Evolutionary conservation across 2,888 invertebrate species (phyloP).

Genomic region (Mantis religiosa): DNA sequence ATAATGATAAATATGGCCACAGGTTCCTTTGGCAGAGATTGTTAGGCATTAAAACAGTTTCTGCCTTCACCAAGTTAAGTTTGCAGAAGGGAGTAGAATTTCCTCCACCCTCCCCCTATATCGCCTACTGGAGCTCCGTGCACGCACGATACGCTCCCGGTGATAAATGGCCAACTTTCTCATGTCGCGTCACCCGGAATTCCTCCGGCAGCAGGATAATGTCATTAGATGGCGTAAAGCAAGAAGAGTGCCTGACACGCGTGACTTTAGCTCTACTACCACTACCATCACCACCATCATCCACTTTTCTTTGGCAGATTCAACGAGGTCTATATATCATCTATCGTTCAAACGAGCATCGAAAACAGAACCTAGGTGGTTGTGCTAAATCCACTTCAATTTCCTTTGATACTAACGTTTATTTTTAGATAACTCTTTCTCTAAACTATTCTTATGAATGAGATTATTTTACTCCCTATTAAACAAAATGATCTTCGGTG

Average conservation of each 20-base stretch:
- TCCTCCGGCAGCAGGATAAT: neutral
- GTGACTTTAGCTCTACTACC: neutral
- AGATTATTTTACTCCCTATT: too few species aligned
- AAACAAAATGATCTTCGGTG: too few species aligned
- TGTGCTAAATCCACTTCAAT: too few species aligned
- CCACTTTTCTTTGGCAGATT: neutral
- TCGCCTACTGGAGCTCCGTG: neutral
- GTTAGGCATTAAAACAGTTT: neutral
- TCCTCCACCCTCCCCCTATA: neutral
- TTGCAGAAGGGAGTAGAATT: neutral
- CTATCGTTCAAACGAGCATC: too few species aligned
- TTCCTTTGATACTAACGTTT: too few species aligned
- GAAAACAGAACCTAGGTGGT: too few species aligned
- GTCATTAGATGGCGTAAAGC: neutral
- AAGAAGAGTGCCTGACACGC: neutral
- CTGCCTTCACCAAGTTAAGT: neutral
- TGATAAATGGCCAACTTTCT: constrained; percentile 4
- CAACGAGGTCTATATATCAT: neutral
- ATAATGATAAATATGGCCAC: too few species aligned
- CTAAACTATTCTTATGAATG: too few species aligned
- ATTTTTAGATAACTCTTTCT: too few species aligned
- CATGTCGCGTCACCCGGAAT: neutral
- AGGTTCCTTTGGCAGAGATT: neutral
- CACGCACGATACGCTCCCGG: neutral
- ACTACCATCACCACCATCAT: too few species aligned